These are phyloP conservation scores for Alfaro cultratus DNA, from an alignment of 2,797 vertebrate species.

Conservation along the genomic window DNA sequence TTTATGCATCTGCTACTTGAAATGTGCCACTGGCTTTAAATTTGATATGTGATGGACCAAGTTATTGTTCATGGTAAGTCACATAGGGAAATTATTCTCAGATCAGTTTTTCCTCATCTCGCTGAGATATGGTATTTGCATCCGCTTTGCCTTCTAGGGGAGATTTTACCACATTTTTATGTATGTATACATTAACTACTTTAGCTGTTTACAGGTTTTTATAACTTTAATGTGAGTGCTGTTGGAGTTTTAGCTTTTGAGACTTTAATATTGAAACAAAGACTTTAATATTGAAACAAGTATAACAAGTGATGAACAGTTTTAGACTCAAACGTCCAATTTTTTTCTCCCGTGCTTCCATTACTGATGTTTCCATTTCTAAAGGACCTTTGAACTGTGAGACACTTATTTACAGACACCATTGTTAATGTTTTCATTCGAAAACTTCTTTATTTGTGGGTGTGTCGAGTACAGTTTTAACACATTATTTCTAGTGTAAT, in stretches of 20 bases:
- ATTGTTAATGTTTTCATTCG: slow-evolving; percentile 36
- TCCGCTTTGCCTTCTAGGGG: slow-evolving; percentile 78
- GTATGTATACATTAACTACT: not conserved
- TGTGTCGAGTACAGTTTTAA: slow-evolving; percentile 41
- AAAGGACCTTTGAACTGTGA: slow-evolving; percentile 7
- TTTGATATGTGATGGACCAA: slow-evolving; percentile 45
- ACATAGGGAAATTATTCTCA: slow-evolving; percentile 66
- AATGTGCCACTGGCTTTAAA: slow-evolving; percentile 11
- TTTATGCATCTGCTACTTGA: slow-evolving; percentile 6
- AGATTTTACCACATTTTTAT: slow-evolving; percentile 10
- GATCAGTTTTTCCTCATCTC: slow-evolving; percentile 64
- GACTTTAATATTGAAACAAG: slow-evolving; percentile 12
- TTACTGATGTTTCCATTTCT: slow-evolving; percentile 15
- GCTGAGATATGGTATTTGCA: slow-evolving; percentile 74
- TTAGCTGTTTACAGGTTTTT: slow-evolving; percentile 17
- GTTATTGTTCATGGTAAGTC: slow-evolving; percentile 60
- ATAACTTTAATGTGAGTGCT: slow-evolving; percentile 11
- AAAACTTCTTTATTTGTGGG: slow-evolving; percentile 72
- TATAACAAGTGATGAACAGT: not conserved
- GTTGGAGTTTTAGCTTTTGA: slow-evolving; percentile 14
- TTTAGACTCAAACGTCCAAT: not conserved
- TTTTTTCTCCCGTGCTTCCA: slow-evolving; percentile 13
- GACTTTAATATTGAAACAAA: slow-evolving; percentile 12
- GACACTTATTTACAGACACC: slow-evolving; percentile 10
- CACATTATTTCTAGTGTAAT: slow-evolving; percentile 37